A percentile compares a stretch with the other conserved stretches of the same genome.
These are phyloP conservation scores for Kryphioiulus occultus DNA, from an alignment of 2,888 invertebrate genomes.

Conservation along the genomic window DNA sequence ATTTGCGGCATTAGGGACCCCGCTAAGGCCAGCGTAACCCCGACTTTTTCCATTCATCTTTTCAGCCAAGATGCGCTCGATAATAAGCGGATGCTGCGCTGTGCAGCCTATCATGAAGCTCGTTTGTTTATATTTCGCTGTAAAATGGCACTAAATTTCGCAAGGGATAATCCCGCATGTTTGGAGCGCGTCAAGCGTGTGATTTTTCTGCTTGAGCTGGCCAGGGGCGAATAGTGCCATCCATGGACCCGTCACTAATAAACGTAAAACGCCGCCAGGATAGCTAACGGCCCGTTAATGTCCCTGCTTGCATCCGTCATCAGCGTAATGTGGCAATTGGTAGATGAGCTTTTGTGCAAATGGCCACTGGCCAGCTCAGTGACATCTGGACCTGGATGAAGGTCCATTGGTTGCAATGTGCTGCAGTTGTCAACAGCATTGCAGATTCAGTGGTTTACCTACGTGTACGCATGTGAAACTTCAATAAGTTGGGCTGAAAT, in stretches of 20 bases:
- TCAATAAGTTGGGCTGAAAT: too few species aligned
- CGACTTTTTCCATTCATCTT: not conserved
- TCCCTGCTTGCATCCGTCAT: too few species aligned
- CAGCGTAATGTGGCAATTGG: too few species aligned
- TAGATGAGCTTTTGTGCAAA: too few species aligned
- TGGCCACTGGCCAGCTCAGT: too few species aligned
- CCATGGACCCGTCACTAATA: not conserved
- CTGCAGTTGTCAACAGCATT: too few species aligned
- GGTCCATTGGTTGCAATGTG: too few species aligned
- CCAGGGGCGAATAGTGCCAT: not conserved
- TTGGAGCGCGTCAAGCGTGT: slow-evolving; percentile 12
- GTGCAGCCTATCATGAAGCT: not conserved
- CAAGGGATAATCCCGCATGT: not conserved
- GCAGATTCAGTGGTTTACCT: too few species aligned
- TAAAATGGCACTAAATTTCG: slow-evolving; percentile 14
- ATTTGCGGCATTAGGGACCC: not conserved
- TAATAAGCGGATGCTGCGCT: not conserved
- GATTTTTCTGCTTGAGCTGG: slow-evolving; percentile 6
- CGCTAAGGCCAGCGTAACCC: not conserved
- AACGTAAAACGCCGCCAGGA: not conserved
- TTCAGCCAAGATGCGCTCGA: not conserved
- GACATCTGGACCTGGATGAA: too few species aligned
- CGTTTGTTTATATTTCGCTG: slow-evolving; percentile 15
- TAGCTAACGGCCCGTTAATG: slow-evolving; percentile 9
- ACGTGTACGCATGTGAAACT: too few species aligned